Conservation (phyloP, 2,113 vertebrate species). For the Nematolebias whitei region DNA sequence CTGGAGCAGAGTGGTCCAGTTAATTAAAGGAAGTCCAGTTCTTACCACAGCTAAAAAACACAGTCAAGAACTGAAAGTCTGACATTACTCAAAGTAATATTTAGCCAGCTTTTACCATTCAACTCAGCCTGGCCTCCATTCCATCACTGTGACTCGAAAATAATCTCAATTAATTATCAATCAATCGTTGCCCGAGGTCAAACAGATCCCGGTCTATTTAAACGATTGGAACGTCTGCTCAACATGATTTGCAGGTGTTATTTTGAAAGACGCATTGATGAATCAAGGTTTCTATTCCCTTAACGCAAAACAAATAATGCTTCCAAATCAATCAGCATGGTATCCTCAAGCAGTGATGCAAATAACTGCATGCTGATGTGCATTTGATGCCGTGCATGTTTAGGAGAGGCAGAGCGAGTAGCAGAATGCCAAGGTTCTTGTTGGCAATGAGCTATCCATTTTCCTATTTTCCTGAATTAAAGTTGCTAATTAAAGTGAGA, state of each 20-base stretch:
- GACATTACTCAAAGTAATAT: no score
- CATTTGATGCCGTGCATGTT: neutral
- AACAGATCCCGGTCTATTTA: conserved; percentile 47
- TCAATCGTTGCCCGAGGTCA: conserved; percentile 61
- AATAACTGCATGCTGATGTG: conserved; percentile 2
- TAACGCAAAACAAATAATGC: conserved; percentile 50
- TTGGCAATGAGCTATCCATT: conserved; percentile 2
- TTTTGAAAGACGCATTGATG: conserved; percentile 54
- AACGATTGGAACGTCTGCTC: conserved; percentile 52
- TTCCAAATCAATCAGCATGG: conserved; percentile 31
- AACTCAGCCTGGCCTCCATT: neutral
- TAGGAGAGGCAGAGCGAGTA: conserved; percentile 32
- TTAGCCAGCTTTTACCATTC: conserved; percentile 3
- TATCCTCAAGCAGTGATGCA: neutral
- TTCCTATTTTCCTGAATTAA: conserved; percentile 24
- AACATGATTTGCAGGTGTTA: conserved; percentile 59
- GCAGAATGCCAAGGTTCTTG: conserved; percentile 14
- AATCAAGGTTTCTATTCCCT: conserved; percentile 43
- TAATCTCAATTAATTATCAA: conserved; percentile 61
- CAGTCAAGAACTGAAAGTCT: no score
- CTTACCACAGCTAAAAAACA: neutral
- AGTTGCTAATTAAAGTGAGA: conserved; percentile 66
- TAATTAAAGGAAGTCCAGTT: conserved; percentile 43
- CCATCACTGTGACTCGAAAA: conserved; percentile 34
- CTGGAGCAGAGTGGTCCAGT: conserved; percentile 49